Percentiles rank a stretch among this genome's conserved stretches.
Evolutionary conservation across 2,113 vertebrate genomes (phyloP).

Genomic region (Eudyptes chrysolophus): DNA sequence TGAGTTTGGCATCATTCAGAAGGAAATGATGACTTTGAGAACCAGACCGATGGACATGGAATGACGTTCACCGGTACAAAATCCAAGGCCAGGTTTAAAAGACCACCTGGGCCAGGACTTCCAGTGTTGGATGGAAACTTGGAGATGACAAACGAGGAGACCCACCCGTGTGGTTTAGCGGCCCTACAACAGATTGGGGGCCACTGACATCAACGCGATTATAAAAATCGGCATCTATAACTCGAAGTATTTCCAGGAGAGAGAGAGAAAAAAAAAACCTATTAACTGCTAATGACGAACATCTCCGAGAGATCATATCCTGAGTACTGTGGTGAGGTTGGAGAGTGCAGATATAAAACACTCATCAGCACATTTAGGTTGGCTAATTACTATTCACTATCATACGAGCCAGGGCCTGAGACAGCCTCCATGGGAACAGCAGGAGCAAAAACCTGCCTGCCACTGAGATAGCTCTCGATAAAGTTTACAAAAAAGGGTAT

Average conservation of each 20-base stretch:
- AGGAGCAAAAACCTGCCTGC: background rate
- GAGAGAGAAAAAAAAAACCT: background rate
- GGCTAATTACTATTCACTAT: background rate
- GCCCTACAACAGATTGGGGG: background rate
- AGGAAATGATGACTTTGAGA: background rate
- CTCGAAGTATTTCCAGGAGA: background rate
- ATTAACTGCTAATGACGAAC: background rate
- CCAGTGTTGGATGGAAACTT: background rate
- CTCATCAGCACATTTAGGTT: background rate
- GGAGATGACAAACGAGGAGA: background rate
- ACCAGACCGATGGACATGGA: rapidly evolving
- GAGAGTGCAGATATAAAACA: background rate
- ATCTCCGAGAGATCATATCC: background rate
- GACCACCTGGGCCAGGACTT: background rate
- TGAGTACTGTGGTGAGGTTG: background rate
- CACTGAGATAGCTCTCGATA: background rate
- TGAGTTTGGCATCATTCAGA: background rate
- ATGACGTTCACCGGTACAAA: background rate
- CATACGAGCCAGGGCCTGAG: background rate
- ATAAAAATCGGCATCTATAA: background rate
- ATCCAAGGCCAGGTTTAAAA: background rate
- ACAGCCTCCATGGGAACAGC: background rate
- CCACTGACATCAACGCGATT: rapidly evolving
- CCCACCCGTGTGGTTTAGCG: background rate
- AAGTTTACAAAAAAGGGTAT: background rate